Percentiles rank a stretch among this genome's conserved stretches.
Conservation (phyloP, 2,888 invertebrate species). For the Chrysina gloriosa region DNA sequence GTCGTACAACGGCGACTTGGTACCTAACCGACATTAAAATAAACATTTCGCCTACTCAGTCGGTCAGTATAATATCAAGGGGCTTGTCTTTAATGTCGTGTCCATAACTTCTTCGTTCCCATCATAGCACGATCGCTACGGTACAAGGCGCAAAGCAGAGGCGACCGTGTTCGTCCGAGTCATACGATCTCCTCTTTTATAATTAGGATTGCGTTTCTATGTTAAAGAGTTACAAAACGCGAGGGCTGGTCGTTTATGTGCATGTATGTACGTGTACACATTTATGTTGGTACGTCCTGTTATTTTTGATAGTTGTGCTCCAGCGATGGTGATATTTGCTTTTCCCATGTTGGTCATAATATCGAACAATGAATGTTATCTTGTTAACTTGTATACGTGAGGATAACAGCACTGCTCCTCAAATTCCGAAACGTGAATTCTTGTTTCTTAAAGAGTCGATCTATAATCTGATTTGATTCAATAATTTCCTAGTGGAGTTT, state of each 20-base stretch:
- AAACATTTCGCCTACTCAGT: constrained; percentile 50
- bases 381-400: too few species aligned
- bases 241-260: not conserved
- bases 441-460: too few species aligned
- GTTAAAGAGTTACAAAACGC: constrained; percentile 22
- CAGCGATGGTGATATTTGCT: too few species aligned
- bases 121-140: constrained; percentile 48
- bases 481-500: too few species aligned
- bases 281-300: too few species aligned
- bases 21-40: constrained; percentile 44
- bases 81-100: constrained; percentile 48
- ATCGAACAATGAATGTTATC: too few species aligned
- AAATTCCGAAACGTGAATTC: too few species aligned
- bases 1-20: constrained; percentile 26
- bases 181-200: constrained; percentile 31
- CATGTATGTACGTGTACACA: too few species aligned
- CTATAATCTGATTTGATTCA: too few species aligned
- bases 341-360: too few species aligned
- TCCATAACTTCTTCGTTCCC: constrained; percentile 48
- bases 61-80: constrained; percentile 45
- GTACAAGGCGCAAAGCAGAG: constrained; percentile 25
- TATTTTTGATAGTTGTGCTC: too few species aligned
- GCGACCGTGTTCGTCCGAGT: constrained; percentile 10
- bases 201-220: constrained; percentile 34
- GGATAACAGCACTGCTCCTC: too few species aligned